Evolutionary conservation across 2,888 invertebrate species (phyloP).

Genomic region (Galerucella nymphaeae): DNA sequence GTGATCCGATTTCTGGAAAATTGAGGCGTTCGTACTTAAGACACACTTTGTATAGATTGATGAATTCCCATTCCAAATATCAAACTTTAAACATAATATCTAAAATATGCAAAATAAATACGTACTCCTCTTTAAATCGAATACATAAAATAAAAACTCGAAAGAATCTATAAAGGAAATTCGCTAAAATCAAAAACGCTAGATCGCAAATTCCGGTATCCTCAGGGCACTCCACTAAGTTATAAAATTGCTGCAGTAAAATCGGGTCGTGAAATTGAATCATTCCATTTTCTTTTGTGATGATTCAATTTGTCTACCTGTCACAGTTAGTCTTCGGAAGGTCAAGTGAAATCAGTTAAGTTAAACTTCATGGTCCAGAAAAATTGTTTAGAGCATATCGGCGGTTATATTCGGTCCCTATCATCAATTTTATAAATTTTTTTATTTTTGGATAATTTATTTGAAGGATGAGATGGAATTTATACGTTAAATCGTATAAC

Average conservation of each 20-base stretch:
- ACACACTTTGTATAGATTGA: no score
- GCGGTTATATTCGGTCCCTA: neutral
- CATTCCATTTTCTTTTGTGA: conserved; percentile 28
- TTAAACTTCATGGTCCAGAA: neutral
- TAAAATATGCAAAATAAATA: no score
- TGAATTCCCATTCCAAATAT: no score
- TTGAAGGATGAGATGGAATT: no score
- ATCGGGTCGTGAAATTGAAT: conserved; percentile 32
- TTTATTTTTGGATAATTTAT: no score
- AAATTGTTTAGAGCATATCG: neutral
- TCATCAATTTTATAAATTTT: conserved; percentile 13
- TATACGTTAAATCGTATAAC: no score
- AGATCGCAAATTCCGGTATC: neutral
- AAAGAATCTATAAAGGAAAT: neutral
- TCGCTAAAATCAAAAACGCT: neutral
- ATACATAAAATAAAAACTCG: neutral
- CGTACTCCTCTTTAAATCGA: no score
- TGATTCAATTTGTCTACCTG: conserved; percentile 34
- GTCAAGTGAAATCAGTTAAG: conserved; percentile 28
- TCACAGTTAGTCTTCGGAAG: conserved; percentile 15
- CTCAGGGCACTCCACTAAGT: conserved; percentile 4
- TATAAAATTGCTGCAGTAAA: conserved; percentile 25
- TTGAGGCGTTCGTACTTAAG: no score
- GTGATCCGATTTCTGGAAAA: no score
- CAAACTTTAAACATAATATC: no score